Evolutionary conservation across 2,113 vertebrate genomes (phyloP).

Genomic region (Oryzias woworae): DNA sequence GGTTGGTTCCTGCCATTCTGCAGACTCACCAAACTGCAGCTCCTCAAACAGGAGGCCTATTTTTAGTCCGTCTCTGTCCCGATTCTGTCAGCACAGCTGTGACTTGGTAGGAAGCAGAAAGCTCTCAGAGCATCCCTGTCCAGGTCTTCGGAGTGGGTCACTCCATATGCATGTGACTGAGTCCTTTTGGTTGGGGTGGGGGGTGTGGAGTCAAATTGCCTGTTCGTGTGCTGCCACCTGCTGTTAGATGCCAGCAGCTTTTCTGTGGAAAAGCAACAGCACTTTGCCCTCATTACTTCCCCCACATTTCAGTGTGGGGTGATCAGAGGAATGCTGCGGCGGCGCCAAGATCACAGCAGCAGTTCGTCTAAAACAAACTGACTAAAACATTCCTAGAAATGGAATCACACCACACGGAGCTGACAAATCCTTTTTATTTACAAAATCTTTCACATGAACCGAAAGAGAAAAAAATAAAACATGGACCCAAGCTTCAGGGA

Average conservation of each 20-base stretch:
- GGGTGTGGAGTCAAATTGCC: background rate
- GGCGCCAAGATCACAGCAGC: conserved; percentile 17
- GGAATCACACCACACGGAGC: conserved; percentile 1
- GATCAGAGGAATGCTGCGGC: conserved; percentile 27
- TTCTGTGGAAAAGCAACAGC: conserved; percentile 10
- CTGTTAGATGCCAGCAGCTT: conserved; percentile 1
- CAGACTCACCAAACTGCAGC: background rate
- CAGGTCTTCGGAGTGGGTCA: conserved; percentile 61
- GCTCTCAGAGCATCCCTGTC: conserved; percentile 58
- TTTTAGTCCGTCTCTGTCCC: conserved; percentile 61
- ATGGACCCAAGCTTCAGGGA: conserved; percentile 10
- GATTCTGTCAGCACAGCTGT: conserved; percentile 63
- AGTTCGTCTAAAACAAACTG: conserved; percentile 8
- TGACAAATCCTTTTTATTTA: conserved; percentile 53
- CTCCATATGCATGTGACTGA: conserved; percentile 29
- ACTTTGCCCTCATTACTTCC: conserved; percentile 55
- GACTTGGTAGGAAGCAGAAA: conserved; percentile 31
- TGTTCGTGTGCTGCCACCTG: conserved; percentile 58
- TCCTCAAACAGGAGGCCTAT: conserved; percentile 52
- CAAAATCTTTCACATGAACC: conserved; percentile 28
- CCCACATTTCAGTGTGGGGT: conserved; percentile 35
- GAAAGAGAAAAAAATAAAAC: background rate
- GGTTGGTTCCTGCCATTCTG: background rate
- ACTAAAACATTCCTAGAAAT: background rate
- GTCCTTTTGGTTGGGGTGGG: background rate